Base-by-base conservation (phyloP, 2,888 invertebrate genomes). In the Pristionchus maxplancki region DNA sequence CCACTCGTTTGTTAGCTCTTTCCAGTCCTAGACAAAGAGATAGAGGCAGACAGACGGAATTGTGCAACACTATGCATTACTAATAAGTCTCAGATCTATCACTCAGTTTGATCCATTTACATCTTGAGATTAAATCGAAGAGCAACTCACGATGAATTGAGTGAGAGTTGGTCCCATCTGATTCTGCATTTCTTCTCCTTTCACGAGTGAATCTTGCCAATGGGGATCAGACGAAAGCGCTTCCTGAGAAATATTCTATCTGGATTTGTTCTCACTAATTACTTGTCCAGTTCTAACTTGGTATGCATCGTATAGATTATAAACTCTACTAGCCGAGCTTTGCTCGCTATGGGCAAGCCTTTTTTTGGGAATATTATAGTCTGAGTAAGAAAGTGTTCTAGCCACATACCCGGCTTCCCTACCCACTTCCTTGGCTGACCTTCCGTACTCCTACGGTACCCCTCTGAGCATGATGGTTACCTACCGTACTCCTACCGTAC, bases 81-180 rank as follows among this genome's bases (percentile, higher is more conserved):
- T 67, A 31, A 67, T 28, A 31, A 67, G 31, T 2, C 11, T 31
- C 34, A 17, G 13, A 11, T 28, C 31, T 67, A 67, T 78, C n/a
- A 31, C 9, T 44, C 78, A 78, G 24, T 40, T 15, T 31, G n/a
- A 24, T 6, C 78, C 40, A 37, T 31, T 37, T 78, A 9, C 15
- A 20, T 71, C 9, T 31, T 9, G 67, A 28, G 34, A 67, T 28
- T 24, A 64, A 64, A 64, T 28, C 64, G 8, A 5, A 6, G 2
- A 58, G 20, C 9, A 53, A 86, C 86, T 86, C 8, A 86, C 86
- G 28, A 86, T 48, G 31, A 86, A 86, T 67, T 86, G 86, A 44
- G 44, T 64, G 67, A 86, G 86, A 9, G 86, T 67, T 15, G 86
- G 64, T 67, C 24, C 64, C 86, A 86, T 67, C 17, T 31, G 28